These are phyloP conservation scores for Strix uralensis DNA, from an alignment of 2,113 vertebrate species.

Conservation along the genomic window DNA sequence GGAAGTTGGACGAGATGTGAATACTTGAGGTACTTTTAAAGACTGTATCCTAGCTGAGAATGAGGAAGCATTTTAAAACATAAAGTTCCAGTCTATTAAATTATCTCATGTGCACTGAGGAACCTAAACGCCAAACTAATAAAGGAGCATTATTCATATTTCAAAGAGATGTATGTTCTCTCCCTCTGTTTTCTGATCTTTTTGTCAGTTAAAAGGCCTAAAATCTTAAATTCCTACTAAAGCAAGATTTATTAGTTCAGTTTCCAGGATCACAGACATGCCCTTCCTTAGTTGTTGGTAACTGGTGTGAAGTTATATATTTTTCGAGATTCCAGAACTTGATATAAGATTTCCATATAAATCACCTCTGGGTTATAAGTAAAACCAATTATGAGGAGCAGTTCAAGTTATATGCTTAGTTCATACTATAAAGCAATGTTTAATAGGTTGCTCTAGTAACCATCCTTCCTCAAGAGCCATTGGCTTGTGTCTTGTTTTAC, in stretches of 20 bases:
- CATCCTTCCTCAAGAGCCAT: background rate
- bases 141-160: background rate
- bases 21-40: background rate
- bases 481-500: background rate
- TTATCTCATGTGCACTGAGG: background rate
- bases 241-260: background rate
- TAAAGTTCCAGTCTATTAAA: background rate
- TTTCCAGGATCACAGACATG: background rate
- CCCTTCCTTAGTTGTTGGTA: background rate
- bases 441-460: background rate
- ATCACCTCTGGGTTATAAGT: background rate
- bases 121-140: background rate
- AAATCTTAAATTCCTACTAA: background rate
- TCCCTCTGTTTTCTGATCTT: background rate
- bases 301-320: background rate
- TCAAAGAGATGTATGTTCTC: fast-evolving
- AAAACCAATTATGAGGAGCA: background rate
- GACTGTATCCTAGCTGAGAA: background rate
- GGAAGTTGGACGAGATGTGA: background rate
- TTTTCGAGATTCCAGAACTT: background rate
- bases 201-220: background rate
- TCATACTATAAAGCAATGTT: background rate
- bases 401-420: background rate
- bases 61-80: background rate
- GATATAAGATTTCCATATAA: background rate